These are phyloP conservation scores for Microctenopoma stevenorrisi DNA, from an alignment of 2,797 vertebrate species.

Conservation along the genomic window DNA sequence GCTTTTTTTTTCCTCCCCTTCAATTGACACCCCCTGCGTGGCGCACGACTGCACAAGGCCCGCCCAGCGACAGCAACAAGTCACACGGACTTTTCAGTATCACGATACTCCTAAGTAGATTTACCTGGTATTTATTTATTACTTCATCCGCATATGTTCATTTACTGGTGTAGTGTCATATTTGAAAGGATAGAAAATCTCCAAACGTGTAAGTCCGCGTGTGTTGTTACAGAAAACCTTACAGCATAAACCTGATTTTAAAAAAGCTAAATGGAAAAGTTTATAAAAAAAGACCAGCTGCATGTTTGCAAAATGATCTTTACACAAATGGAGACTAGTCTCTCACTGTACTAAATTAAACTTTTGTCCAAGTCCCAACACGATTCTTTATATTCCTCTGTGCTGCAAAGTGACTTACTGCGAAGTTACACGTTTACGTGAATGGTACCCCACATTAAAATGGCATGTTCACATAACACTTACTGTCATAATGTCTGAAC, in stretches of 20 bases:
- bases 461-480: neutral
- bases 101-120: slow-evolving; percentile 4
- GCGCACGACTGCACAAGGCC: slow-evolving; percentile 68
- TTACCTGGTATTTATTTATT: neutral
- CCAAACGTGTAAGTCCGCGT: neutral
- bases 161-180: neutral
- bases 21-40: slow-evolving; percentile 73
- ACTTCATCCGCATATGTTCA: neutral
- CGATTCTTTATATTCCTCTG: no score
- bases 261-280: neutral
- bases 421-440: neutral
- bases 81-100: slow-evolving; percentile 37
- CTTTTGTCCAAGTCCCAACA: no score
- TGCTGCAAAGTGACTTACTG: no score
- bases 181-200: neutral
- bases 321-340: neutral
- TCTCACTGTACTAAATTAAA: neutral
- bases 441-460: neutral
- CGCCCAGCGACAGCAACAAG: slow-evolving; percentile 80
- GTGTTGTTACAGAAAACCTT: no score
- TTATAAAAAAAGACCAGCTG: neutral
- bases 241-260: no score
- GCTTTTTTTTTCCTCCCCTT: slow-evolving; percentile 57
- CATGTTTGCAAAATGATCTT: neutral
- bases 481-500: neutral